phyloP scores from a whole-genome alignment of 2,113 vertebrate genomes.

The Zapornia atra region DNA sequence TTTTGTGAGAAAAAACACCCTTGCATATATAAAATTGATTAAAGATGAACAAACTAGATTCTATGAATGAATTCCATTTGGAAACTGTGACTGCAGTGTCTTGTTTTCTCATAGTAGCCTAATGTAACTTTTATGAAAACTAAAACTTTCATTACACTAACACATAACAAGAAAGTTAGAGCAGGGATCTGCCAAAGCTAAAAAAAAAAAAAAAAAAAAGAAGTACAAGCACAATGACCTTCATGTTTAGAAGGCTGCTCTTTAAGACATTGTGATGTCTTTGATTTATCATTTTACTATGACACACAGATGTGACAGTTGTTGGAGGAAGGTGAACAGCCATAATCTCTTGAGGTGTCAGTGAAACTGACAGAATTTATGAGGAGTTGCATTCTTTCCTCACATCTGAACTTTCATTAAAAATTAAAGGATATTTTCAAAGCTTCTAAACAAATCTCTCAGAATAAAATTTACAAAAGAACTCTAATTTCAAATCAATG shows the following conservation, averaged over 20 bases:
- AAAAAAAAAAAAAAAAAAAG: too few relatives aligned
- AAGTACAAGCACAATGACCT: neutral
- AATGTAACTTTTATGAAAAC: neutral
- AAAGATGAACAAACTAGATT: neutral
- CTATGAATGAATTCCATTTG: neutral
- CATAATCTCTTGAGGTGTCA: neutral
- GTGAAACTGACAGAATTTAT: neutral
- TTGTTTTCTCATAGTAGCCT: neutral
- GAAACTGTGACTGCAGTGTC: neutral
- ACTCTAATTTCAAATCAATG: neutral
- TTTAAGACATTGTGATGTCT: neutral
- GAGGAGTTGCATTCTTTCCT: neutral
- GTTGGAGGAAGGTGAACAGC: neutral
- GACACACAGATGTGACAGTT: neutral
- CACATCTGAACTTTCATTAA: neutral
- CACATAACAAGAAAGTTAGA: neutral
- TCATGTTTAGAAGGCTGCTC: neutral
- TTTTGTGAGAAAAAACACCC: neutral
- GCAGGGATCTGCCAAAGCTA: neutral
- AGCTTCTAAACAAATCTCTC: neutral
- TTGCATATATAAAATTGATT: neutral
- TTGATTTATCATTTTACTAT: neutral
- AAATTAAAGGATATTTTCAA: slow-evolving; percentile 11
- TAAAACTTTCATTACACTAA: neutral
- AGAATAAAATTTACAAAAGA: neutral